Percentiles rank a stretch among this genome's conserved stretches.
Conservation (phyloP, 2,888 invertebrate genomes). For the Anorthoa munda region DNA sequence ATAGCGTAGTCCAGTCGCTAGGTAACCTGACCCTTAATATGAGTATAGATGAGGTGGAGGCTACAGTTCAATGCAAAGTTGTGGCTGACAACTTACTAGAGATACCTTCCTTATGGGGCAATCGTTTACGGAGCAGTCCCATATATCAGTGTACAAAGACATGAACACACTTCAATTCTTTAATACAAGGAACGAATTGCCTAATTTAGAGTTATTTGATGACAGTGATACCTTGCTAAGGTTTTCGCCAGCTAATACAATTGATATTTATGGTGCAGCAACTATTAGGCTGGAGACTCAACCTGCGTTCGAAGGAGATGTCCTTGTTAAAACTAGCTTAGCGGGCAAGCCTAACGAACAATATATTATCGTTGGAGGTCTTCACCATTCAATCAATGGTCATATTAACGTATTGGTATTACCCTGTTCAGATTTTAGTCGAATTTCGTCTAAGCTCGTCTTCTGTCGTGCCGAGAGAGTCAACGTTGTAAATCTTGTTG, state of each 20-base stretch:
- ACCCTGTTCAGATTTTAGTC: not conserved
- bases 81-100: not conserved
- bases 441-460: not conserved
- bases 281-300: not conserved
- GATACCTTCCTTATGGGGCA: not conserved
- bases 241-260: not conserved
- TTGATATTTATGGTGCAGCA: not conserved
- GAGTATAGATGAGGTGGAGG: too few relatives aligned
- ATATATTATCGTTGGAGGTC: not conserved
- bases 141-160: not conserved
- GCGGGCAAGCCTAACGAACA: not conserved
- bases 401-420: not conserved
- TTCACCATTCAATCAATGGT: not conserved
- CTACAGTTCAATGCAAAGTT: not conserved
- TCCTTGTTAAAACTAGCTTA: not conserved
- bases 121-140: not conserved
- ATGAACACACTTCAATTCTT: not conserved
- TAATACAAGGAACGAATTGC: not conserved
- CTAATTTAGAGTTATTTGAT: not conserved
- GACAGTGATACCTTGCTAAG: not conserved
- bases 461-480: not conserved
- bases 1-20: not conserved
- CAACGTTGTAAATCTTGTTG: not conserved
- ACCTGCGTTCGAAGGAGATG: too few relatives aligned
- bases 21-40: not conserved